A percentile compares a stretch with the other conserved stretches of the same genome.
Evolutionary conservation across 2,797 vertebrate species (phyloP).

Genomic region (Anguilla pacifica): DNA sequence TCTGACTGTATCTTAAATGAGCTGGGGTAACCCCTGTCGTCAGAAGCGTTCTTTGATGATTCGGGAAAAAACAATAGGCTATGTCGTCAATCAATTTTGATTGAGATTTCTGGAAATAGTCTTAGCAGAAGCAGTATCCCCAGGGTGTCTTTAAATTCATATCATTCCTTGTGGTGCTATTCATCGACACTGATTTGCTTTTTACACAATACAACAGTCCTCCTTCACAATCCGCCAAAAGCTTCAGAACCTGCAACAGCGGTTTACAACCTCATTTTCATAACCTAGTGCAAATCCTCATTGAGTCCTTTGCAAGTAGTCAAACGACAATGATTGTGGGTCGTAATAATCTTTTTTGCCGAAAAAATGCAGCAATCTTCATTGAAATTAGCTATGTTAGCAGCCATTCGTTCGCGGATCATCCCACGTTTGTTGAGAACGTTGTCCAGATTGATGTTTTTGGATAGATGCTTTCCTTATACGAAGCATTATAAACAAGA

Average conservation of each 20-base stretch:
- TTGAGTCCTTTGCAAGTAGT: not conserved
- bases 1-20: not conserved
- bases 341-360: not conserved
- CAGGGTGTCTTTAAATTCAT: not conserved
- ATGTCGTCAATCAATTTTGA: not conserved
- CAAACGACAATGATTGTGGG: not conserved
- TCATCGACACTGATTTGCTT: not conserved
- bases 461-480: not conserved
- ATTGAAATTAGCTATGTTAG: not conserved
- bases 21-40: not conserved
- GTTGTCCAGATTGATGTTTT: not conserved
- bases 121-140: not conserved
- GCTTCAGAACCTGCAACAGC: not conserved
- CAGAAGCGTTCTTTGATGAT: not conserved
- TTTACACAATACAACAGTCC: not conserved
- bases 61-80: constrained; percentile 6
- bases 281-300: constrained; percentile 4
- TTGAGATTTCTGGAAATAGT: not conserved
- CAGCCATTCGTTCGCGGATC: not conserved
- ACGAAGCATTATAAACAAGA: constrained; percentile 9
- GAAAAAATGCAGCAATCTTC: not conserved
- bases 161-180: not conserved
- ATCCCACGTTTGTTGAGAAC: constrained; percentile 1
- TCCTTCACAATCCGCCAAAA: not conserved
- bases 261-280: constrained; percentile 16